Conservation (phyloP, 2,888 invertebrate genomes). For the Sinodicranocentrus sp. region DNA sequence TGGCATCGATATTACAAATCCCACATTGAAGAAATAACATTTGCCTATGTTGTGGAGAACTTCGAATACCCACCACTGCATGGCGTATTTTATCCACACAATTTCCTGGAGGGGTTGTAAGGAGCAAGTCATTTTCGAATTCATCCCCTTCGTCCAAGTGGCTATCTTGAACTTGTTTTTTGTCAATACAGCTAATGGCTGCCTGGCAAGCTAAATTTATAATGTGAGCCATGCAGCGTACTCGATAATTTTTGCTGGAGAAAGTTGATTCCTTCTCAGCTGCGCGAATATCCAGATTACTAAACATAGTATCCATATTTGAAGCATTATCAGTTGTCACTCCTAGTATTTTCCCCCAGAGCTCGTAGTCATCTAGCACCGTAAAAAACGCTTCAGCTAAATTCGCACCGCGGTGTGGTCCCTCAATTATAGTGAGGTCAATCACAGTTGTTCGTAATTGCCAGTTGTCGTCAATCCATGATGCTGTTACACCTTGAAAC, state of each 20-base stretch:
- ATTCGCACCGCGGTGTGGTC: too few species aligned
- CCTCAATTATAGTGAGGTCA: too few species aligned
- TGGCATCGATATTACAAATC: neutral
- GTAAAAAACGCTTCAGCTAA: too few species aligned
- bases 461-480: too few species aligned
- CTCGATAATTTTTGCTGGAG: slow-evolving; percentile 16
- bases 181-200: neutral
- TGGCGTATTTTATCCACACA: too few species aligned
- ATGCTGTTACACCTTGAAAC: too few species aligned
- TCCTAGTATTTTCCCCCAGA: too few species aligned
- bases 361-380: too few species aligned
- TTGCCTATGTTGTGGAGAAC: neutral
- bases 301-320: too few species aligned
- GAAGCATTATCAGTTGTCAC: too few species aligned
- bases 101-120: neutral
- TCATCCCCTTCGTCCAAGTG: neutral
- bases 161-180: neutral
- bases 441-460: too few species aligned
- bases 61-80: neutral
- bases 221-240: slow-evolving; percentile 63
- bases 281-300: neutral
- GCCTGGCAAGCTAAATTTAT: slow-evolving; percentile 47
- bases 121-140: neutral
- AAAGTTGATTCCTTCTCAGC: neutral
- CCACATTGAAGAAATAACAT: neutral